Evolutionary conservation across 2,797 vertebrate species (phyloP), one percentile per base, ranked within the genome.

Genomic region (Zenarchopterus dispar): DNA sequence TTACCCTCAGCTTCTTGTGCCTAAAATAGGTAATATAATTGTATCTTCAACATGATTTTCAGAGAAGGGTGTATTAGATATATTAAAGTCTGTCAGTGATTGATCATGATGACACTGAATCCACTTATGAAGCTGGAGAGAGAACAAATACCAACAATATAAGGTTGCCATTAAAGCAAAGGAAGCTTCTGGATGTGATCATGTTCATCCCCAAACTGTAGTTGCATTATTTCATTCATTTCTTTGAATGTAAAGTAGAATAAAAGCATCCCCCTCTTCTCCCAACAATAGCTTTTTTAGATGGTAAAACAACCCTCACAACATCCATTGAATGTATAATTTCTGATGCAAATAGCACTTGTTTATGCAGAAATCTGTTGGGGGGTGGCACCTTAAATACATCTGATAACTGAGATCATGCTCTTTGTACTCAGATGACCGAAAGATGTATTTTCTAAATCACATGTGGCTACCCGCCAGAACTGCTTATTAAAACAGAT

Each of bases 371-470:
- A 53, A 72, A 43, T 51, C 48, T 44, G 21, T 26, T 45, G 55
- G 33, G 0, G 41, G 28, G n/a, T n/a, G 8, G 16, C 18, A 8
- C 22, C 46, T 39, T 19, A 49, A 56, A 46, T 49, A 18, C n/a
- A 33, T 70, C 54, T 41, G 39, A n/a, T 31, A 49, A 55, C 16
- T 6, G 50, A 71, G 59, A 51, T 47, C 50, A 8, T 43, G 62
- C 17, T 70, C 44, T 60, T 31, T 47, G 50, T 70, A 10, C 51
- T 67, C 64, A 73, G 67, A 68, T 78, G 73, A 70, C 70, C 26
- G 19, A 67, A 68, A 45, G 51, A 74, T 24, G 45, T 15, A 22
- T 77, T 85, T 74, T 69, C 51, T 75, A 61, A 78, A 77, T 78
- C 68, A 72, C 52, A 56, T 45, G 45, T 43, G 44, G 51, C 49